Base-by-base conservation (phyloP, 2,113 vertebrate genomes). In the Empidonax traillii region DNA sequence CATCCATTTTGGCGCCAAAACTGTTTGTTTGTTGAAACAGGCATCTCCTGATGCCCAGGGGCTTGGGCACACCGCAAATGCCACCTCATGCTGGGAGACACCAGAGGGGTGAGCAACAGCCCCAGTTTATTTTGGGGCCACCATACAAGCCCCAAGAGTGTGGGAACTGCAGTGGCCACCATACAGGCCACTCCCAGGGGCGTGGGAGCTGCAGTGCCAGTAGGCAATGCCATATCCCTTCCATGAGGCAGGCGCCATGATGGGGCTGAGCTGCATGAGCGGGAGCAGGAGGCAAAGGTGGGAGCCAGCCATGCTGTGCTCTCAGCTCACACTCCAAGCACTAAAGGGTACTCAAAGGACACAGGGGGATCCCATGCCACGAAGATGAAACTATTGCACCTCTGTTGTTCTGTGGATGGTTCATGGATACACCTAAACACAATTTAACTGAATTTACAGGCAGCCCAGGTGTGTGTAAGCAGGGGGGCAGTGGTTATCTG, bases 361-460 rank as follows among this genome's bases (percentile, higher is more conserved):
- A 3, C 0, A 1, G 41, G 18, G 55, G 14, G 10, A 28, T 24
- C 28, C 27, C 37, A 31, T 0, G 0, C 30, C 61, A 17, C 6
- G 7, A 55, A 18, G 53, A 41, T 53, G n/a, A 46, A 85, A 27
- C 10, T n/a, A 6, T 5, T 31, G 24, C 35, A 12, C 4, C 8
- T 58, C 41, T 62, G 31, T 75, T 2, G 1, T 58, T 5, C 58
- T 51, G 35, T 15, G 37, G 44, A 9, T 52, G 61, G n/a, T 28
- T 66, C 5, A 2, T 11, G 22, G 37, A 21, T 44, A 30, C 28
- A 58, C 20, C 17, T n/a, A 8, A 82, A 47, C 4, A 63, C 12
- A 39, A 28, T 20, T 37, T 14, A 41, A 31, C 10, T 63, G 71
- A 35, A 12, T 65, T 55, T 89, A 13, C n/a, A 30, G 37, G n/a